A percentile compares a stretch with the other conserved stretches of the same genome.
These are phyloP conservation scores for Mellivora capensis DNA, from an alignment of 2,113 vertebrate species.

Conservation along the genomic window DNA sequence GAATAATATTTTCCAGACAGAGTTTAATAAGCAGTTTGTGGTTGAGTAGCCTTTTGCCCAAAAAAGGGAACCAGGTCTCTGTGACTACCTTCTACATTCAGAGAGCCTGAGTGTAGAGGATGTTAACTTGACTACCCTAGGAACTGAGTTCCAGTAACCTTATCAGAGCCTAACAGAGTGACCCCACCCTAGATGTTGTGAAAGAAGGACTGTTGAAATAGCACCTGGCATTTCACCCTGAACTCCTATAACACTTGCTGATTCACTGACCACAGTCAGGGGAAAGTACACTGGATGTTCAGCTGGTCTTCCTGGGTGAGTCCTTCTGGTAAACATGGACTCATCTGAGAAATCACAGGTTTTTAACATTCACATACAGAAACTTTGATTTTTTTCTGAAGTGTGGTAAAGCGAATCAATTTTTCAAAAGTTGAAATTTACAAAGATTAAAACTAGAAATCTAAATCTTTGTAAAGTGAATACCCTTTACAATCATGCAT, in stretches of 20 bases:
- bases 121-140: constrained; percentile 17
- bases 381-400: neutral
- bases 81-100: constrained; percentile 62
- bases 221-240: constrained; percentile 85
- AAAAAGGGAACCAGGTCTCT: constrained; percentile 62
- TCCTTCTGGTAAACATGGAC: constrained; percentile 68
- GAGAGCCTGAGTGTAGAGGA: constrained; percentile 38
- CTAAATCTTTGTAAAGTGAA: neutral
- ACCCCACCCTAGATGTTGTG: constrained; percentile 77
- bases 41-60: constrained; percentile 73
- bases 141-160: constrained; percentile 77
- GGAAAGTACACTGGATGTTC: constrained; percentile 77
- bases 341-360: constrained; percentile 66
- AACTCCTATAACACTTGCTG: constrained; percentile 83
- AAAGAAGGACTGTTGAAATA: constrained; percentile 83
- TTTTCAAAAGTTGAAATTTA: constrained; percentile 13
- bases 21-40: constrained; percentile 76
- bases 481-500: neutral
- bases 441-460: neutral
- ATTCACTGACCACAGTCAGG: constrained; percentile 84
- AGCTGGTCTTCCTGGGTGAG: constrained; percentile 57
- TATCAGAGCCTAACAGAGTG: constrained; percentile 74
- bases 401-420: neutral
- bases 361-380: constrained; percentile 26
- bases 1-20: constrained; percentile 82